Evolutionary conservation across 92 coral and sea anemone species (phyloP), one percentile per base, ranked within the genome.

Genomic region (Zoanthus gigantus): DNA sequence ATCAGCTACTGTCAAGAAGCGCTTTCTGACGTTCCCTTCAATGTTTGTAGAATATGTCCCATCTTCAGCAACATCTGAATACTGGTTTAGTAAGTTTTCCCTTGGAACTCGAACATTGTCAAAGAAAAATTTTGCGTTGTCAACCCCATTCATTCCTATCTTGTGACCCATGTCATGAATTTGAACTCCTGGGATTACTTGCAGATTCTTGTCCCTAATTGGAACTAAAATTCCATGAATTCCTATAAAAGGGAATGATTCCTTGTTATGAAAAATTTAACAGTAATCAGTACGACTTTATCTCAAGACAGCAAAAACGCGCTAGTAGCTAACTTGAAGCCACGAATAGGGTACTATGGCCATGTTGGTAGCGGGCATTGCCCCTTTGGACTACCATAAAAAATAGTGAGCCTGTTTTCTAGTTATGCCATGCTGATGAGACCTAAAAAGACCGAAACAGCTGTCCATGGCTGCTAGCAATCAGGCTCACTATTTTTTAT

Each of bases 161-260:
- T 94, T 94, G 83, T 94, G 97, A 18, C 97, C 97, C 97, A 94
- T 94, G 89, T 94, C 97, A 84, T 94, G 93, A 86, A 94, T 88
- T 58, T 92, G 84, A 42, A 94, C 97, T 50, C 97, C 97, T 12
- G 97, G 97, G 72, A 91, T 88, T 23, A 75, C 88, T 6, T 90
- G 84, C 9, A 94, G 91, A 68, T 94, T 86, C 83, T 88, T 83
- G 73, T 94, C 97, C 74, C 97, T 89, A 71, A 94, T 94, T 11
- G 92, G 93, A 44, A 94, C 95, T 71, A 94, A 83, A 48, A 94
- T 90, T 57, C 95, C 96, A 87, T 94, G 96, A 60, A 94, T 94
- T 44, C 96, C 96, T 94, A 71, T 29, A 93, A 58, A 73, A 73
- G 6, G 18, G 17, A 37, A 9, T 34, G 15, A 73, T 7, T 42